Conservation (phyloP, 2,797 vertebrate genomes). For the Danio kyathit region DNA sequence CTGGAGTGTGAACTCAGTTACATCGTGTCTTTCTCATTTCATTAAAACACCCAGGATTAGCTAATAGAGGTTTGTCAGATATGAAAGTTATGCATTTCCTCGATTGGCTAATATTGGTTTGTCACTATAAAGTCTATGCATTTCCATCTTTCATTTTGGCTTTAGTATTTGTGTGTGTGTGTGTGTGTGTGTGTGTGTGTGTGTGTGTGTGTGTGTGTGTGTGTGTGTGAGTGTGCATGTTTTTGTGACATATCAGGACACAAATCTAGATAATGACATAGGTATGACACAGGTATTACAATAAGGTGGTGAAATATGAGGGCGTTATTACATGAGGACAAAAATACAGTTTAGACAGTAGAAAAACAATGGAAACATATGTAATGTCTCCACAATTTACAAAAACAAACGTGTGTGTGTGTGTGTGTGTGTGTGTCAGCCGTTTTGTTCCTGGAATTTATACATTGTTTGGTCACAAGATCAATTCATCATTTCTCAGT, state of each 20-base stretch:
- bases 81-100: background rate
- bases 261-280: too few relatives aligned
- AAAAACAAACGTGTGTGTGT: too few relatives aligned
- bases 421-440: background rate
- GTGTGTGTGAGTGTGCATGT: too few relatives aligned
- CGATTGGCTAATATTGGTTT: slow-evolving; percentile 5
- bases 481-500: background rate
- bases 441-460: background rate
- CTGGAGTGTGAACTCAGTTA: background rate
- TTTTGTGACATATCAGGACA: too few relatives aligned
- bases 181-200: too few relatives aligned
- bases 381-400: too few relatives aligned
- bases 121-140: background rate
- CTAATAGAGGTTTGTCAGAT: background rate
- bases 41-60: background rate
- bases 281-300: too few relatives aligned
- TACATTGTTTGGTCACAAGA: background rate
- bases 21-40: background rate
- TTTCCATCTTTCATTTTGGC: background rate
- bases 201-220: too few relatives aligned
- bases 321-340: too few relatives aligned
- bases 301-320: too few relatives aligned
- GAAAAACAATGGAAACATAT: too few relatives aligned
- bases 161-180: background rate
- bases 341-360: too few relatives aligned